Base-by-base conservation (phyloP, 2,888 invertebrate genomes). In the Physocephala rufipes region DNA sequence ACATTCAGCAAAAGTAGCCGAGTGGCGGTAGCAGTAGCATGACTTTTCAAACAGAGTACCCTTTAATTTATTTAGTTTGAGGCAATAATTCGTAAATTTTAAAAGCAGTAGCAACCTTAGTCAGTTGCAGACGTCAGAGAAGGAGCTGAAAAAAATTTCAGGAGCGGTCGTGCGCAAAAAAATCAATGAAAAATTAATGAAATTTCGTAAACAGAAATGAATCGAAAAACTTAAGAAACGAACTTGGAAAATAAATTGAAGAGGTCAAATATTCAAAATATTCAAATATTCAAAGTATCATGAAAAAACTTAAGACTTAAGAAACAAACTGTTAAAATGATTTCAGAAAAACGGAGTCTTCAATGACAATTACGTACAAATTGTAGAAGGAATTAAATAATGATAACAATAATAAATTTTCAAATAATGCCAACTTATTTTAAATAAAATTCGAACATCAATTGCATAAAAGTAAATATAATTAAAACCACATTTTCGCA, bases 61-160 rank as follows among this genome's bases (percentile, higher is more conserved):
- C 51, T 49, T 65, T 65, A 51, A 51, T 65, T 36, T 36, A 36
- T 36, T 51, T 65, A 53, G 63, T 49, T 63, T 21, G 63, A 63
- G 47, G 63, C 26, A 26, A 26, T 21, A 63, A 47, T 51, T 64
- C 16, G 51, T 51, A 28, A 19, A 26, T n/a, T n/a, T 65, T 36
- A 30, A 51, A 28, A 65, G 63, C 51, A 30, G 30, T 19, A 19
- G 65, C 51, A 65, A 16, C 21, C 13, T 24, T 2, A 1, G 16
- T 2, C 49, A 49, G 49, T 24, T 49, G 64, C 64, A 26, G 51
- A 51, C 19, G 21, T 21, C 21, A 19, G 15, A 15, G 58, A 21
- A 7, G 58, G 58, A 2, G 24, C 2, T 21, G 16, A 55, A 21
- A 24, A 21, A 28, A 5, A 3, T 15, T 24, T 2, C 28, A 28